Evolutionary conservation across 1,140 invertebrate genomes (phyloP).

Genomic region (Macrostomum lignano): DNA sequence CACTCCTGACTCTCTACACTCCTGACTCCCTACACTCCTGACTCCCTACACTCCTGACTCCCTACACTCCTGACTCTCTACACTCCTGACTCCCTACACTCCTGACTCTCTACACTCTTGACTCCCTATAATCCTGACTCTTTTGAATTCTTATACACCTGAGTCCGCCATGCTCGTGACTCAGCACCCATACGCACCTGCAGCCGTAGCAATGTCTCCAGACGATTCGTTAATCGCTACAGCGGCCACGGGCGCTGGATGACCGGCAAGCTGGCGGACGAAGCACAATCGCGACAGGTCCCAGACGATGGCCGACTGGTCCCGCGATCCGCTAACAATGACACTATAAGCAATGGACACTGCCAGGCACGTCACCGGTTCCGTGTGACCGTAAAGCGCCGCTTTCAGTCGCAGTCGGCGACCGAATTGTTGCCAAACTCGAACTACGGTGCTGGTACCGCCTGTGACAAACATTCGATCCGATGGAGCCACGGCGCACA

Average conservation of each 20-base stretch:
- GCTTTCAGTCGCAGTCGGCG: constrained; percentile 29
- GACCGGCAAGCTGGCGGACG: constrained; percentile 52
- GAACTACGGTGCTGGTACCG: constrained; percentile 62
- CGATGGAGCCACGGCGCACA: constrained; percentile 66
- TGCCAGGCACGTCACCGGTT: constrained; percentile 68
- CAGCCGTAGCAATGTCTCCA: constrained; percentile 2
- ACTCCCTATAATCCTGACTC: too few species aligned
- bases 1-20: too few species aligned
- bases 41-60: too few species aligned
- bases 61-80: too few species aligned
- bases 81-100: too few species aligned
- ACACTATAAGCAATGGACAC: constrained; percentile 66
- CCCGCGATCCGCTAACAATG: constrained; percentile 53
- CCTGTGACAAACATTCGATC: constrained; percentile 71
- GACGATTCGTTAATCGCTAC: constrained; percentile 63
- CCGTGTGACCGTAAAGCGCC: constrained; percentile 67
- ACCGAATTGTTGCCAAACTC: too few species aligned
- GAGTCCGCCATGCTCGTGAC: too few species aligned
- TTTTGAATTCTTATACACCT: too few species aligned
- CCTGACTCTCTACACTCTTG: too few species aligned
- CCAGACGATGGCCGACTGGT: constrained; percentile 80
- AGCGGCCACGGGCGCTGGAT: constrained; percentile 61
- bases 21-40: too few species aligned
- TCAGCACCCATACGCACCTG: too few species aligned
- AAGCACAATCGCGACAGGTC: constrained; percentile 67